Conservation (phyloP, 1,140 invertebrate species). For the Dendroctonus valens region DNA sequence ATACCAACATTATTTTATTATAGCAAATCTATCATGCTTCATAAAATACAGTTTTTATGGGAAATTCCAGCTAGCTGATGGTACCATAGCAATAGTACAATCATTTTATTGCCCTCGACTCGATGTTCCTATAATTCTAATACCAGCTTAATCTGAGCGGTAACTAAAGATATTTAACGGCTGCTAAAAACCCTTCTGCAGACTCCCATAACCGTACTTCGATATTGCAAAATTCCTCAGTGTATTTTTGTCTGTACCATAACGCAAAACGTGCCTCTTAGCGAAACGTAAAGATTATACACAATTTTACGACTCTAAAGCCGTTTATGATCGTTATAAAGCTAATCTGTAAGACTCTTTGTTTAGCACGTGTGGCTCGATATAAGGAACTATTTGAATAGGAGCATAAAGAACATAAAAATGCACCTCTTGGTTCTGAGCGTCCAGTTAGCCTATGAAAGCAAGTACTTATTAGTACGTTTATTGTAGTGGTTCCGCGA, state of each 20-base stretch:
- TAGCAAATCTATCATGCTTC: no score
- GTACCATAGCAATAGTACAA: no score
- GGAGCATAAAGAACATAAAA: not conserved
- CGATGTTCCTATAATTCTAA: no score
- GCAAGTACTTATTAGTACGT: no score
- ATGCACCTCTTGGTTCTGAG: not conserved
- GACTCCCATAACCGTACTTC: not conserved
- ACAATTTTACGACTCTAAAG: slow-evolving; percentile 12
- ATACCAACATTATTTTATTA: not conserved
- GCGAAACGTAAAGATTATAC: slow-evolving; percentile 7
- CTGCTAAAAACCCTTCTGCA: slow-evolving; percentile 1
- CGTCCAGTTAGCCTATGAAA: no score
- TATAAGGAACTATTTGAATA: slow-evolving; percentile 8
- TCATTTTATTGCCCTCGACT: no score
- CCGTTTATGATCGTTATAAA: slow-evolving; percentile 5
- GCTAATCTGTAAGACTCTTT: slow-evolving; percentile 12
- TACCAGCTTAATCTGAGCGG: no score
- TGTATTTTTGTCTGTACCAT: not conserved
- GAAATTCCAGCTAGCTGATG: no score
- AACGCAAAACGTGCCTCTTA: slow-evolving; percentile 10
- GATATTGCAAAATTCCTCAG: not conserved
- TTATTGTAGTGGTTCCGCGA: no score
- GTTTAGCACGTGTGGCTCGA: slow-evolving; percentile 9
- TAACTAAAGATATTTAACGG: not conserved
- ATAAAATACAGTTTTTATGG: no score